Base-by-base conservation (phyloP, 1,140 invertebrate genomes). In the Hylaeus anthracinus region DNA sequence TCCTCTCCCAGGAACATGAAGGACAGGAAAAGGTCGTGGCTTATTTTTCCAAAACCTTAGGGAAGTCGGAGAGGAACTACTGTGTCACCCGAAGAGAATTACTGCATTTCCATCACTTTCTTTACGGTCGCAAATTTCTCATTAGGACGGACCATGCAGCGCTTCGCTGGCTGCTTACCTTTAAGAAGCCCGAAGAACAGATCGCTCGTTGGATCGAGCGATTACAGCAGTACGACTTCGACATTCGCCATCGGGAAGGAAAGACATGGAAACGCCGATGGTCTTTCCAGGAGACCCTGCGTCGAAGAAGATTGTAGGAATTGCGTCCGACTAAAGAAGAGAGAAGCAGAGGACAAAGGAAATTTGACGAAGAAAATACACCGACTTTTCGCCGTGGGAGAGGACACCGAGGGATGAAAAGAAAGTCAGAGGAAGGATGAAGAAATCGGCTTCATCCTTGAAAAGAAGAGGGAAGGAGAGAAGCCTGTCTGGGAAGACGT, bases 171-270 rank as follows among this genome's bases (percentile, higher is more conserved):
- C 12, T 64, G 5, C 5, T 64, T 3, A 14, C 39, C 3, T 76
- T 81, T 10, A 81, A 53, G 14, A 61, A 72, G 39, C 41, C 60
- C 1, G 58, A 81, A 2, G 55, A 51, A 1, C 63, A 72, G 9
- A 9, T 48, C 0, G 72, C 58, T 5, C 66, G 63, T 2, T 73
- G 56, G 64, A 66, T 73, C 6, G 61, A 79, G 1, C 12, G 67
- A 0, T 1, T 79, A 0, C 70, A 79, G 39, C 6, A 72, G 5
- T 79, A 79, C 4, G 63, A 79, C 9, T 79, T 79, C 41, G 61
- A 72, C 4, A n/a, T 72, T 3, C 6, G 8, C 0, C 45, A 66
- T 60, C 41, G 70, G 0, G 48, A 45, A 5, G 69, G 53, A 3
- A 58, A 6, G 2, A 9, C 69, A 79, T 9, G 8, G 9, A 3